Conservation (phyloP, 2,888 invertebrate genomes). For the Oligia strigilis region DNA sequence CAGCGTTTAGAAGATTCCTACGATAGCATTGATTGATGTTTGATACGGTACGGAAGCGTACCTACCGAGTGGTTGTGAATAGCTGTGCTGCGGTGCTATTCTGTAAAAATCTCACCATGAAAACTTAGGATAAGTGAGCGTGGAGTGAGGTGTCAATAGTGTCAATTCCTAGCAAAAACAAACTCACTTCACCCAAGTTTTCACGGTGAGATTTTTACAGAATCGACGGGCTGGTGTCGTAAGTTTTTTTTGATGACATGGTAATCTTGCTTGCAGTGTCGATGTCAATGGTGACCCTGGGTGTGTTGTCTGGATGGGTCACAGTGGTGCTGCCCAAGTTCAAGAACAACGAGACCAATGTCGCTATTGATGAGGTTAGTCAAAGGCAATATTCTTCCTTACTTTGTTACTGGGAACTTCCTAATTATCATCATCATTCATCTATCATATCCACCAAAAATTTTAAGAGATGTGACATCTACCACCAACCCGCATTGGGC, state of each 20-base stretch:
- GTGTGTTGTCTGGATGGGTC: slow-evolving; percentile 81
- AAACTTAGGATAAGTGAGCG: too few relatives aligned
- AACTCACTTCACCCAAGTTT: too few relatives aligned
- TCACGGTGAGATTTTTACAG: too few relatives aligned
- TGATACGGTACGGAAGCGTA: too few relatives aligned
- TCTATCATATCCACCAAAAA: background rate
- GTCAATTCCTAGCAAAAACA: too few relatives aligned
- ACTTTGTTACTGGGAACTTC: background rate
- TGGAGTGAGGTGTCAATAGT: too few relatives aligned
- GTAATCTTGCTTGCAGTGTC: slow-evolving; percentile 78
- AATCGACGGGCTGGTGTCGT: too few relatives aligned
- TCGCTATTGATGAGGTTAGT: slow-evolving; percentile 79
- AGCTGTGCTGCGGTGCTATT: too few relatives aligned
- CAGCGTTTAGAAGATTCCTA: background rate
- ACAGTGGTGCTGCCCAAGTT: slow-evolving; percentile 82
- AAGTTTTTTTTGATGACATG: background rate
- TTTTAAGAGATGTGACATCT: too few relatives aligned
- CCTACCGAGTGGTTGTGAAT: background rate
- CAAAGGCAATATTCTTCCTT: background rate
- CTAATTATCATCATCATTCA: background rate
- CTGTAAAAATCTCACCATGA: too few relatives aligned
- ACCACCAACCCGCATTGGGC: too few relatives aligned
- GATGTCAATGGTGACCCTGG: slow-evolving; percentile 80
- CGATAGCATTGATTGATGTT: background rate
- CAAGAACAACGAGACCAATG: slow-evolving; percentile 74